These are phyloP conservation scores for Cyanoramphus novaezelandiae DNA, from an alignment of 2,113 vertebrate species.

Conservation along the genomic window DNA sequence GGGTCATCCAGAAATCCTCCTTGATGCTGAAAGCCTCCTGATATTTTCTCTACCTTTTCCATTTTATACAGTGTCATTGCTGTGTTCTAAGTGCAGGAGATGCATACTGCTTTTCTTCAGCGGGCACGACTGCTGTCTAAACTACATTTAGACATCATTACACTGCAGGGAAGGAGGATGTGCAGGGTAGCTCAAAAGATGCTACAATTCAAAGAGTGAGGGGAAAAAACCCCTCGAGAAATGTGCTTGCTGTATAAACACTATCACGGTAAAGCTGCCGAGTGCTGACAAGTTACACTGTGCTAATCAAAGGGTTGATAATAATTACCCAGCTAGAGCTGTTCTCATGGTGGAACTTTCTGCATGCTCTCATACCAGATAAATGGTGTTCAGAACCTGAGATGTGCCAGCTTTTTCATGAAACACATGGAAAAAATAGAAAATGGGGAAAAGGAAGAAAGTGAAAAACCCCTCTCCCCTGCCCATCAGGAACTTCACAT, in stretches of 20 bases:
- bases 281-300: neutral
- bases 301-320: neutral
- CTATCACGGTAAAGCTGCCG: neutral
- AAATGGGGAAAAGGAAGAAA: neutral
- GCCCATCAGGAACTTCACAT: neutral
- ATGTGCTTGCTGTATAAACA: neutral
- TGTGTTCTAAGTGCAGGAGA: neutral
- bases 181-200: neutral
- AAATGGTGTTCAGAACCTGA: neutral
- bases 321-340: neutral
- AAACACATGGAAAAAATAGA: neutral
- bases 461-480: rapidly evolving
- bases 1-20: neutral
- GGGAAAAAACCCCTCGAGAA: rapidly evolving
- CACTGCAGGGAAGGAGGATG: neutral
- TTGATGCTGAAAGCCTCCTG: neutral
- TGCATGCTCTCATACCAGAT: neutral
- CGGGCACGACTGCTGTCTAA: neutral
- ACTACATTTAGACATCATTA: neutral
- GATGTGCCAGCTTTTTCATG: neutral
- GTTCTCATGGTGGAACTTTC: neutral
- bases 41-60: neutral
- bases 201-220: neutral
- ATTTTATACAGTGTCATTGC: neutral
- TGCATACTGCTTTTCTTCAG: neutral